Conservation (phyloP, 2,113 vertebrate genomes). For the Platycercus adscitus region DNA sequence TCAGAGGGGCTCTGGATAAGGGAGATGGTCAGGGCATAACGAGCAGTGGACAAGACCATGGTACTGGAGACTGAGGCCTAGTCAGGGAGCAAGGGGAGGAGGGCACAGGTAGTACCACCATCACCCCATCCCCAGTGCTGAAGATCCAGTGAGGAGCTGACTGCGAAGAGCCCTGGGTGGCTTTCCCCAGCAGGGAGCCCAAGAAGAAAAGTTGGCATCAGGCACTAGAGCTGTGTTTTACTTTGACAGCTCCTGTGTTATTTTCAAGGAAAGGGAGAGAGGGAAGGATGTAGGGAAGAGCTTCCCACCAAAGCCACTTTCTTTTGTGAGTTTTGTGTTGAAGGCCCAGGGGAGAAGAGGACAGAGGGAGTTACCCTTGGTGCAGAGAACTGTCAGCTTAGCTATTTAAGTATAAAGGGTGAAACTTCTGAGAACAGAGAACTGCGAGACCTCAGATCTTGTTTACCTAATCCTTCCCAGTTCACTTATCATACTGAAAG, state of each 20-base stretch:
- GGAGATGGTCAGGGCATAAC: rapidly evolving
- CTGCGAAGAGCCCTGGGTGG: background rate
- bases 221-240: background rate
- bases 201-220: background rate
- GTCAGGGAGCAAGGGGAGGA: background rate
- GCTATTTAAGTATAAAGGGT: background rate
- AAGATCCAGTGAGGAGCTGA: background rate
- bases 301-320: background rate
- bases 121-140: rapidly evolving
- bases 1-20: background rate
- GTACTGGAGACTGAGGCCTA: background rate
- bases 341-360: background rate
- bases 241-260: background rate
- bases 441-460: background rate
- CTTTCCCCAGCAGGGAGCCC: background rate
- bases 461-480: background rate
- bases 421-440: background rate
- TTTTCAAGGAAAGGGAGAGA: background rate
- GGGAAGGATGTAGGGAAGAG: background rate
- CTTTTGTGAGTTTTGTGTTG: background rate
- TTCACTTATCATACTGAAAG: background rate
- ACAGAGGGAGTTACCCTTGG: background rate
- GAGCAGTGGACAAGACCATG: background rate
- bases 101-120: background rate
- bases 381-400: background rate